Conservation (phyloP, 2,113 vertebrate genomes). For the Phyllopteryx taeniolatus region DNA sequence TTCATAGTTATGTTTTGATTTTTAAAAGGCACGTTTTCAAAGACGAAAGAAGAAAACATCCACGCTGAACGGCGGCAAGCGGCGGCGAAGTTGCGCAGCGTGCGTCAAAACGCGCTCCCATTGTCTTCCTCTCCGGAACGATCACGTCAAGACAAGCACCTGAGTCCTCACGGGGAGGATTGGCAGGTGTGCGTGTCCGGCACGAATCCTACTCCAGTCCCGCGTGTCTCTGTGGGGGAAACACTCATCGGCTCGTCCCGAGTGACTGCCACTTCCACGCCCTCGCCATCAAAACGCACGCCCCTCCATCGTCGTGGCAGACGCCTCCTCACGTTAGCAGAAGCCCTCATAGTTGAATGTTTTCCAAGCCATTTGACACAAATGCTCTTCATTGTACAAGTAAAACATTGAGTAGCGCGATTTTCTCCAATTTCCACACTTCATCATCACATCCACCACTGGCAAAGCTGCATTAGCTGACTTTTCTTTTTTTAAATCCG, state of each 20-base stretch:
- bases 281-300: slow-evolving; percentile 48
- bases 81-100: slow-evolving; percentile 21
- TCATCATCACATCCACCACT: slow-evolving; percentile 23
- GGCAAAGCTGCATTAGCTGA: not conserved
- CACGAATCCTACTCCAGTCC: slow-evolving; percentile 22
- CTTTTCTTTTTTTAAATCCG: not conserved
- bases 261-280: slow-evolving; percentile 62
- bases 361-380: slow-evolving; percentile 23
- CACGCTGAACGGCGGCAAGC: slow-evolving; percentile 8
- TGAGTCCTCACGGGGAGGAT: not conserved
- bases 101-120: slow-evolving; percentile 31
- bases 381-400: slow-evolving; percentile 24
- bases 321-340: slow-evolving; percentile 1
- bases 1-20: slow-evolving; percentile 16
- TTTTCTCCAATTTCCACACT: slow-evolving; percentile 20
- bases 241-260: slow-evolving; percentile 19
- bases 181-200: not conserved
- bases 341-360: slow-evolving; percentile 9
- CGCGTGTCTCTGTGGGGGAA: slow-evolving; percentile 24
- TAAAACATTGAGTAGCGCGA: slow-evolving; percentile 19
- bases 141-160: not conserved
- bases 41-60: not conserved
- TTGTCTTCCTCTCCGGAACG: slow-evolving; percentile 3
- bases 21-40: slow-evolving; percentile 9
- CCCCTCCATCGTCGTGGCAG: slow-evolving; percentile 38